Evolutionary conservation across 1,140 invertebrate species (phyloP), one percentile per base, ranked within the genome.

Genomic region (Ceratina calcarata): DNA sequence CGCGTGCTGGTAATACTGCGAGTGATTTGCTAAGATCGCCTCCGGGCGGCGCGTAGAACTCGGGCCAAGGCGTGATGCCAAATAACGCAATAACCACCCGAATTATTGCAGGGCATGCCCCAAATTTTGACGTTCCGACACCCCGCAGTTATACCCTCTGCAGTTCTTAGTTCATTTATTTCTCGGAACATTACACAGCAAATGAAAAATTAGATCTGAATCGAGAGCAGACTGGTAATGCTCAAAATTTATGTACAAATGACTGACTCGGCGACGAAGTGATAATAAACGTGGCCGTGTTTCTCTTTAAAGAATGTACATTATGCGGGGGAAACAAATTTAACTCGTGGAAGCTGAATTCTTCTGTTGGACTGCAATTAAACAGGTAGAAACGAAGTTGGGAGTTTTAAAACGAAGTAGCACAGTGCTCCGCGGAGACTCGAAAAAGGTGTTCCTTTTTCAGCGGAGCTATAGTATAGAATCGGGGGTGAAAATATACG

Each of bases 61-160:
- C 24, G 7, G 18, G 66, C 66, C 66, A 68, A 55, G 66, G 66
- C 66, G n/a, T 68, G 18, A 27, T 55, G 66, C 66, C 66, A 68
- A 68, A 55, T 68, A 55, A 32, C 24, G 66, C 66, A n/a, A 55
- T 55, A 68, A 49, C 18, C 20, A 15, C 12, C 16, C 57, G 70
- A 62, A 51, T 73, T 62, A 73, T 73, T 62, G 13, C 16, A 22
- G 8, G 24, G 49, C 15, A 27, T n/a, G 66, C 49, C 53, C 22
- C 24, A 68, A 68, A 68, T 68, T 68, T 24, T 68, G 20, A 27
- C 70, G 37, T 62, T n/a, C 27, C n/a, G 3, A 15, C 68, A 8
- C 12, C 3, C 55, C 16, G 55, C 15, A 57, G n/a, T 57, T n/a
- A 0, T 13, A 57, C 3, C 55, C 55, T 4, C 55, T 7, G 6